These are phyloP conservation scores for Clarias laeviceps DNA, from an alignment of 2,797 vertebrate species.

Conservation along the genomic window DNA sequence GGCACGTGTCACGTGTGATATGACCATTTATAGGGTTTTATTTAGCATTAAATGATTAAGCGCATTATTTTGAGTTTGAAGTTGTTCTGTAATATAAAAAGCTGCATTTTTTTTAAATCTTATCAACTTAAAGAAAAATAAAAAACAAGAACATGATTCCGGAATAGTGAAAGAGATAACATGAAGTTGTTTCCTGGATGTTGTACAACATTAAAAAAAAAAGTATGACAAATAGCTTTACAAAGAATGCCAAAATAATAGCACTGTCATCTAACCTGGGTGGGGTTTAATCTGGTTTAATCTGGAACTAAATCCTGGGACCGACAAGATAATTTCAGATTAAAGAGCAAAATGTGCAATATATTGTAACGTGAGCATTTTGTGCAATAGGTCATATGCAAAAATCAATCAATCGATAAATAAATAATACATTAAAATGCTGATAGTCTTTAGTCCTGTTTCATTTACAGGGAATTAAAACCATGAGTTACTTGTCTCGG, in stretches of 20 bases:
- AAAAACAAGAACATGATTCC: neutral
- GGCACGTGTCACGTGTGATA: too few relatives aligned
- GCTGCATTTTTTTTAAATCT: neutral
- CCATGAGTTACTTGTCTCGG: too few relatives aligned
- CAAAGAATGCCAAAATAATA: neutral
- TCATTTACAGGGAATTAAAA: neutral
- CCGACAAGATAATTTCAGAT: neutral
- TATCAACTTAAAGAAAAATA: neutral
- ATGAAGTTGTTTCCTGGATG: constrained; percentile 1
- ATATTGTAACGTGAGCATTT: neutral
- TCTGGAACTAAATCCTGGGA: neutral
- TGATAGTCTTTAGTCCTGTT: neutral
- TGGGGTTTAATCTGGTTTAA: neutral
- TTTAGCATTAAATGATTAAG: too few relatives aligned
- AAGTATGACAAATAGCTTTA: neutral
- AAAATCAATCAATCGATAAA: neutral
- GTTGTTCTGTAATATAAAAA: neutral
- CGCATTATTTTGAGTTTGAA: too few relatives aligned
- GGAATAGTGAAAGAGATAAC: neutral
- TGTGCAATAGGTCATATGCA: neutral
- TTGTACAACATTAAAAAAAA: neutral
- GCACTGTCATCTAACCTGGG: neutral
- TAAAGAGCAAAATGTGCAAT: neutral
- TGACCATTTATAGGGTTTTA: too few relatives aligned
- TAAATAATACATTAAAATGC: neutral